Evolutionary conservation across 1,140 invertebrate genomes (phyloP), one percentile per base, ranked within the genome.

Genomic region (Triops longicaudatus): DNA sequence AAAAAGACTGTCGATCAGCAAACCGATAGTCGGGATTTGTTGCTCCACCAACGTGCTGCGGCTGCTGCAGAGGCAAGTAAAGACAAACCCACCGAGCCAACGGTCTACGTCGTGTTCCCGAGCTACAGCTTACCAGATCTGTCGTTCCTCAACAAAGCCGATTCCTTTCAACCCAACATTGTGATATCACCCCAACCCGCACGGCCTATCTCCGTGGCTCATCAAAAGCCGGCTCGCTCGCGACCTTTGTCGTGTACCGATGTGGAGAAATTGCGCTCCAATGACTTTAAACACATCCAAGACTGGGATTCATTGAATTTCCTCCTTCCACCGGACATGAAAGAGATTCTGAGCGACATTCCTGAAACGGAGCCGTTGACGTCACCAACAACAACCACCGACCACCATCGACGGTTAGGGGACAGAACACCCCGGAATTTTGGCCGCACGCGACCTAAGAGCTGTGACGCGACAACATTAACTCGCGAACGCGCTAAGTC

Each of bases 281-380:
- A 92, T 78, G 83, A 83, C 73, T 90, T 95, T 78, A 88, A 88
- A 27, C 93, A 96, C 81, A 90, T 97, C 11, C 88, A 90, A 81
- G 95, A 97, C 82, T 97, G 94, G 94, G 92, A 95, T 81, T 96
- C 93, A 0, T 85, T 97, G 43, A 93, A 92, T 78, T 91, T 96
- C 75, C 85, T 97, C 26, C 83, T 97, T 63, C 95, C 94, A 0
- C 85, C 86, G 75, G 93, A 97, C 82, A 94, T 93, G 82, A 80
- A 82, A 78, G 79, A 89, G 79, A 83, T 92, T 73, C 82, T 94
- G 75, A 87, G 91, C 76, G 91, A 93, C 83, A 87, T 93, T 80
- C 92, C 91, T 12, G 91, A 93, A 86, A 86, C 78, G 86, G 81
- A 80, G 81, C 86, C n/a, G 80, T 82, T 26, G 85, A 43, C 26